Evolutionary conservation across 2,888 invertebrate species (phyloP).

Genomic region (Disparrhopalites patrizii): DNA sequence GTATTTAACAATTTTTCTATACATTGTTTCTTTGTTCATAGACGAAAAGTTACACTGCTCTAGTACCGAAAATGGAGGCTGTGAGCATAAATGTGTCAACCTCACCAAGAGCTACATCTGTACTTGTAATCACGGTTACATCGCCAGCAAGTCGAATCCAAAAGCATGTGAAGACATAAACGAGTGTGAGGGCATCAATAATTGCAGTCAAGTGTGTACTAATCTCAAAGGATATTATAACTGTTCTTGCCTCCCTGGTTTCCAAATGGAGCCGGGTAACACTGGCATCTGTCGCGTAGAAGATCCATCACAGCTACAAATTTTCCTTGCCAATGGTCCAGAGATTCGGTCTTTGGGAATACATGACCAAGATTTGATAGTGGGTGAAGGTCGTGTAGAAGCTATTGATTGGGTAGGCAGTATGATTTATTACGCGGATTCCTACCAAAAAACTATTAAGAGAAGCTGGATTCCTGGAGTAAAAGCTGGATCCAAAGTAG

Average conservation of each 20-base stretch:
- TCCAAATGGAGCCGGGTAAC: slow-evolving; percentile 66
- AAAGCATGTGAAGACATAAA: slow-evolving; percentile 85
- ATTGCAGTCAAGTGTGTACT: slow-evolving; percentile 88
- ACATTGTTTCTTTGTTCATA: background rate
- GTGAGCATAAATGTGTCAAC: slow-evolving; percentile 86
- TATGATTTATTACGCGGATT: slow-evolving; percentile 94
- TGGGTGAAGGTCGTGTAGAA: slow-evolving; percentile 81
- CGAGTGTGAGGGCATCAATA: slow-evolving; percentile 77
- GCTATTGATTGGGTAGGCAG: slow-evolving; percentile 83
- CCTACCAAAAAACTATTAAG: slow-evolving; percentile 82
- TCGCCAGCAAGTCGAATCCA: slow-evolving; percentile 70
- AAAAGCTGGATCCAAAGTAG: slow-evolving; percentile 68
- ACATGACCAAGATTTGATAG: slow-evolving; percentile 64
- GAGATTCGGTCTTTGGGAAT: slow-evolving; percentile 72
- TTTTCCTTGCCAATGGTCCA: slow-evolving; percentile 76
- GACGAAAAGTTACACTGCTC: slow-evolving; percentile 51
- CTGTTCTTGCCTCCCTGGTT: slow-evolving; percentile 82
- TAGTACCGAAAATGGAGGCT: slow-evolving; percentile 64
- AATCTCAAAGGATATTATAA: slow-evolving; percentile 86
- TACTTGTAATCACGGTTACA: slow-evolving; percentile 80
- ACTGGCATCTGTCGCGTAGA: slow-evolving; percentile 78
- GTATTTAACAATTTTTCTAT: background rate
- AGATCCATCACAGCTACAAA: slow-evolving; percentile 60
- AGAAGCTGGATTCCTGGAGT: slow-evolving; percentile 82
- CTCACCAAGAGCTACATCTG: slow-evolving; percentile 80